Conservation (phyloP, 2,888 invertebrate species). For the Mesorhabditis sp. region DNA sequence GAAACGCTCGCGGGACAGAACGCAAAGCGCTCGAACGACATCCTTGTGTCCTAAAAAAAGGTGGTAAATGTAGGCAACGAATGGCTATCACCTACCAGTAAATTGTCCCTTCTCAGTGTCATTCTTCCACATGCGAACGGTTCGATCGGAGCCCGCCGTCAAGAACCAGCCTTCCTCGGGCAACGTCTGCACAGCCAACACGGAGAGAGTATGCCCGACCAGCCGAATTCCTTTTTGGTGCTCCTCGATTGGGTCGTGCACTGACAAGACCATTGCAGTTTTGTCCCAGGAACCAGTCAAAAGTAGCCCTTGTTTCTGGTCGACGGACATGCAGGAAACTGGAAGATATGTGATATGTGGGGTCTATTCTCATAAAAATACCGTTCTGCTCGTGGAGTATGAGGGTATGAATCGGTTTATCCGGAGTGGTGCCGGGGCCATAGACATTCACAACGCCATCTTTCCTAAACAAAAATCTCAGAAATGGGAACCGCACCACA, state of each 20-base stretch:
- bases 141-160: constrained; percentile 89
- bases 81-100: constrained; percentile 49
- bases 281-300: constrained; percentile 89
- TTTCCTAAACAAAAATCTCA: constrained; percentile 20
- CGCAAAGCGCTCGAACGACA: constrained; percentile 78
- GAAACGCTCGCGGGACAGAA: constrained; percentile 73
- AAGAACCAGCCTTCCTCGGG: constrained; percentile 61
- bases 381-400: constrained; percentile 33
- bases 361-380: constrained; percentile 10
- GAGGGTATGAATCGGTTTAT: constrained; percentile 19
- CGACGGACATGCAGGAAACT: constrained; percentile 63
- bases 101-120: constrained; percentile 71
- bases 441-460: constrained; percentile 45
- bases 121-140: constrained; percentile 77
- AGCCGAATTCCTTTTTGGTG: constrained; percentile 56
- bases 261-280: constrained; percentile 78
- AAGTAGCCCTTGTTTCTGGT: constrained; percentile 65
- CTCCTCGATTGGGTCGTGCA: constrained; percentile 15
- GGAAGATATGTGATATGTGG: constrained; percentile 20
- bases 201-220: constrained; percentile 69
- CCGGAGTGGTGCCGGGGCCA: constrained; percentile 18
- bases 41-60: constrained; percentile 76
- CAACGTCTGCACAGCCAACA: constrained; percentile 71
- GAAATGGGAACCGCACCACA: neutral
- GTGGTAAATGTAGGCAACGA: constrained; percentile 6